Evolutionary conservation across 2,797 vertebrate genomes (phyloP).

Genomic region (Lemur catta): DNA sequence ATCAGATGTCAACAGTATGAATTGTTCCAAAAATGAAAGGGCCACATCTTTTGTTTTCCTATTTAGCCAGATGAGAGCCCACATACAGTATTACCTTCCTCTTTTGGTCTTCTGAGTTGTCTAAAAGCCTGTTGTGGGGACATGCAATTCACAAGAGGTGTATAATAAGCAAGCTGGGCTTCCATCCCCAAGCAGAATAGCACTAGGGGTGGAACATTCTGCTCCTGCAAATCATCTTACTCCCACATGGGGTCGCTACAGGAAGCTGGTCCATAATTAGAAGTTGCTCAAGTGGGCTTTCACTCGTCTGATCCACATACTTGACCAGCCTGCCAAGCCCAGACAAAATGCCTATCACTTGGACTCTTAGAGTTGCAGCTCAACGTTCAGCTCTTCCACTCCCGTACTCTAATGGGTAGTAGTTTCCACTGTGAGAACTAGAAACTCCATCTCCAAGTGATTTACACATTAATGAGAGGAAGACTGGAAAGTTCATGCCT

Average conservation of each 20-base stretch:
- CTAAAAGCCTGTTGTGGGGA: neutral
- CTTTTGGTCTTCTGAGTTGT: neutral
- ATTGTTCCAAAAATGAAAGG: slow-evolving; percentile 3
- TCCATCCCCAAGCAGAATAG: neutral
- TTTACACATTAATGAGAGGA: neutral
- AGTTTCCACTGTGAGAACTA: neutral
- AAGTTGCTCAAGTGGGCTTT: neutral
- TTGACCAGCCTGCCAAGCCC: neutral
- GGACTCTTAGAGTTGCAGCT: neutral
- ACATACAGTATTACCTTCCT: neutral
- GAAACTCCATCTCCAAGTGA: neutral
- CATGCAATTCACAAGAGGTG: neutral
- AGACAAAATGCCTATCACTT: neutral
- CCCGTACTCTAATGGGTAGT: neutral
- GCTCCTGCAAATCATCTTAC: neutral
- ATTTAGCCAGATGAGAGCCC: neutral
- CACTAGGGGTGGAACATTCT: neutral
- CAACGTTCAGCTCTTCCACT: neutral
- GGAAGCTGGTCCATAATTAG: neutral
- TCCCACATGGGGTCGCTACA: neutral
- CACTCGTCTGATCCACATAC: neutral
- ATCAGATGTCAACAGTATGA: neutral
- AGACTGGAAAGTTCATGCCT: neutral
- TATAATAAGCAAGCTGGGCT: neutral
- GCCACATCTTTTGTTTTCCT: neutral